A percentile compares a stretch with the other conserved stretches of the same genome.
These are phyloP conservation scores for Halcyon smyrnensis DNA, from an alignment of 2,797 vertebrate genomes.

Conservation along the genomic window DNA sequence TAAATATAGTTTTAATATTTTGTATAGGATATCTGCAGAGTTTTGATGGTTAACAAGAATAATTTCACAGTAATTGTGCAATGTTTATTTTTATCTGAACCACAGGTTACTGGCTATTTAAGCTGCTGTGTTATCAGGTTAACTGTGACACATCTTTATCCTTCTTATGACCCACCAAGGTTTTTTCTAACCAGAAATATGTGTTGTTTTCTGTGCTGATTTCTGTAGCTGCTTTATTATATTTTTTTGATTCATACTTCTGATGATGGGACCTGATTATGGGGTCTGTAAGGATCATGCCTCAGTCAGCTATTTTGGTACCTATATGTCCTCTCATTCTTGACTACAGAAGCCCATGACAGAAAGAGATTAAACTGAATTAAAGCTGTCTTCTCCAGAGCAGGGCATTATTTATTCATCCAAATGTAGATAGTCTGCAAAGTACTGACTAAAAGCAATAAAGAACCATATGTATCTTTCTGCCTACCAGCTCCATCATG, in stretches of 20 bases:
- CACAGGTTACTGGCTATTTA: background rate
- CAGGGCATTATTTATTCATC: background rate
- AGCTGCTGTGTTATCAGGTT: background rate
- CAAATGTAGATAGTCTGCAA: background rate
- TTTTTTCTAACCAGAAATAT: background rate
- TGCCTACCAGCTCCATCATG: background rate
- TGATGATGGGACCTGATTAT: background rate
- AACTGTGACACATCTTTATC: background rate
- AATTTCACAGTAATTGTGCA: slow-evolving; percentile 23
- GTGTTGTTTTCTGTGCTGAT: background rate
- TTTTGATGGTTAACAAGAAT: slow-evolving; percentile 30
- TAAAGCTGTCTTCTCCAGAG: background rate
- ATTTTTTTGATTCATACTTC: background rate
- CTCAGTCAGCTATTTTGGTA: background rate
- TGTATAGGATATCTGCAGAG: background rate
- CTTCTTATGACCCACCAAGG: background rate
- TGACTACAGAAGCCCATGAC: background rate
- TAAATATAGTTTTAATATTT: slow-evolving; percentile 56
- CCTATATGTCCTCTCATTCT: background rate
- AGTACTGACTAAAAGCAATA: background rate
- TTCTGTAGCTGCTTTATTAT: background rate
- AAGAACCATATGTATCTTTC: background rate
- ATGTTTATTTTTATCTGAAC: background rate
- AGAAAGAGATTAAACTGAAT: background rate
- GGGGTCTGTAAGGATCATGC: background rate